Evolutionary conservation across 2,888 invertebrate species (phyloP).

Genomic region (Troides aeacus): DNA sequence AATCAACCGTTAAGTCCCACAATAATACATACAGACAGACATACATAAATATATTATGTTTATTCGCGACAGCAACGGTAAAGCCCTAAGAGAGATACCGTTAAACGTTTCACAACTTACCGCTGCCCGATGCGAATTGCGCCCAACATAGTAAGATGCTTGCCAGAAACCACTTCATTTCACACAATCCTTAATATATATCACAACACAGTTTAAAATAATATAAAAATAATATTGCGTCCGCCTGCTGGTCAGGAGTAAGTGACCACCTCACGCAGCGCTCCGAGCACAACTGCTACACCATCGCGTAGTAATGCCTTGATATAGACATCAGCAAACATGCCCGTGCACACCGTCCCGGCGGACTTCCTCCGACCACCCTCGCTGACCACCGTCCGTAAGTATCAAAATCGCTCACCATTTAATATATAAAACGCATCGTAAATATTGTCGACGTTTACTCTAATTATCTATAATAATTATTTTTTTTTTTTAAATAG

Average conservation of each 20-base stretch:
- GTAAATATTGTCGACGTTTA: slow-evolving; percentile 23
- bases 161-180: slow-evolving; percentile 66
- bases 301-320: slow-evolving; percentile 49
- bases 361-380: slow-evolving; percentile 9
- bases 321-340: slow-evolving; percentile 56
- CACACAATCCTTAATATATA: slow-evolving; percentile 53
- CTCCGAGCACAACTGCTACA: slow-evolving; percentile 54
- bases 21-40: neutral
- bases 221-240: slow-evolving; percentile 28
- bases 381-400: slow-evolving; percentile 11
- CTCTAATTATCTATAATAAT: slow-evolving; percentile 31
- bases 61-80: slow-evolving; percentile 23
- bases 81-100: slow-evolving; percentile 16
- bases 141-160: slow-evolving; percentile 57
- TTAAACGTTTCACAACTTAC: slow-evolving; percentile 46
- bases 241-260: slow-evolving; percentile 34
- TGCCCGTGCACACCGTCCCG: slow-evolving; percentile 31
- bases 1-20: neutral
- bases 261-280: slow-evolving; percentile 50
- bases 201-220: slow-evolving; percentile 54
- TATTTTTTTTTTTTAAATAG: slow-evolving; percentile 28
- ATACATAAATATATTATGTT: slow-evolving; percentile 10
- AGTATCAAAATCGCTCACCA: slow-evolving; percentile 22
- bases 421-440: slow-evolving; percentile 1
- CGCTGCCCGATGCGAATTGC: slow-evolving; percentile 52